A percentile compares a stretch with the other conserved stretches of the same genome.
These are phyloP conservation scores for Trogon surrucura DNA, from an alignment of 2,113 vertebrate species.

Conservation along the genomic window DNA sequence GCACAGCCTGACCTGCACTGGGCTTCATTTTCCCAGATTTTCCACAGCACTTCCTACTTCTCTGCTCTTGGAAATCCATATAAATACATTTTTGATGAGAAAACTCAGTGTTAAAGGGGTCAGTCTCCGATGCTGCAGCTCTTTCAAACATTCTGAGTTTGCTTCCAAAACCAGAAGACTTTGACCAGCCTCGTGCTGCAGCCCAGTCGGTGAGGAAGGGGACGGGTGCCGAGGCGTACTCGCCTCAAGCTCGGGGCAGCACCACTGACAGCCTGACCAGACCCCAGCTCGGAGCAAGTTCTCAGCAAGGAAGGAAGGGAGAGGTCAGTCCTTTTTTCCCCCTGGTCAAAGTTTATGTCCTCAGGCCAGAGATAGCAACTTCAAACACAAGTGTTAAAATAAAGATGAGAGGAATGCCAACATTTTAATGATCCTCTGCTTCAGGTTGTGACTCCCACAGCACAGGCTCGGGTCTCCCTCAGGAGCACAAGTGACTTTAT, in stretches of 20 bases:
- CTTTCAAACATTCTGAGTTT: neutral
- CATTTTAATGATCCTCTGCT: neutral
- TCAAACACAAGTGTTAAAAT: neutral
- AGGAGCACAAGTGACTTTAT: neutral
- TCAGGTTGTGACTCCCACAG: neutral
- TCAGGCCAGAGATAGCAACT: neutral
- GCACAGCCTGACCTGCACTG: fast-evolving
- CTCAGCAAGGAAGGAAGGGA: neutral
- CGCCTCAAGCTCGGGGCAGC: neutral
- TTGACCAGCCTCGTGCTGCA: neutral
- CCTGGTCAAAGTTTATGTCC: neutral
- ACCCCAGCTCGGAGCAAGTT: neutral
- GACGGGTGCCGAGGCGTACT: neutral
- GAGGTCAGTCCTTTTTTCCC: neutral
- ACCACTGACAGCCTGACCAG: neutral
- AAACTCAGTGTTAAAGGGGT: neutral
- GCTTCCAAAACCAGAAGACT: neutral
- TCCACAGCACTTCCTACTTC: neutral
- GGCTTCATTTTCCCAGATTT: neutral
- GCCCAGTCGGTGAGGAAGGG: neutral
- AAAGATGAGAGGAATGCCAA: neutral
- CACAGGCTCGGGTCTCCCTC: neutral
- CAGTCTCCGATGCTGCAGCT: neutral
- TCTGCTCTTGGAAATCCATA: neutral
- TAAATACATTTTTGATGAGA: neutral